Evolutionary conservation across 2,888 invertebrate species (phyloP), one percentile per base, ranked within the genome.

Genomic region (Corythucha ciliata): DNA sequence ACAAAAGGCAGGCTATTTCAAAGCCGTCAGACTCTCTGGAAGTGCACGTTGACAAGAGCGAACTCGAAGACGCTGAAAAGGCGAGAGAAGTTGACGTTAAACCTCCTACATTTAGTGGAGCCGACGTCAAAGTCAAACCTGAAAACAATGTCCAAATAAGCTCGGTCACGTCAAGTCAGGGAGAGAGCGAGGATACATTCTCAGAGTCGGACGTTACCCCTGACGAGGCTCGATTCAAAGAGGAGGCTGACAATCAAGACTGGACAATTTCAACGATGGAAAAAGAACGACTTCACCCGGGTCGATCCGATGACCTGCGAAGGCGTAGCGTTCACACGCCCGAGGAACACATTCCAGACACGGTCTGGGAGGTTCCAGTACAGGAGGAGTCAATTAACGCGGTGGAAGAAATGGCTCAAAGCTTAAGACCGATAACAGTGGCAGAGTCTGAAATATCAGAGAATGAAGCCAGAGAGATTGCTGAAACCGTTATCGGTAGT

Each of bases 151-250:
- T 39, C 4, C 55, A 55, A 42, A 40, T 55, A 8, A 49, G 50
- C 16, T 57, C 57, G 8, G 42, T 54, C 12, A 52, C 55, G 44
- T 73, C 73, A 59, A 75, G 74, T 62, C 67, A 72, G 46, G 73
- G 73, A 45, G 73, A 73, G 45, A 74, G 74, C 63, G 74, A 74
- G 64, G 75, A 75, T 57, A 74, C 74, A 18, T 74, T 74, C 57
- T 75, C 74, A 2, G 75, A 75, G 61, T 74, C 74, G 5, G 75
- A 75, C 66, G 64, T 68, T 33, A 73, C 72, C 14, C 73, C 74
- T 20, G 74, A 74, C 58, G 63, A 64, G 33, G 57, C 51, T 4
- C 60, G 70, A 39, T 69, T 68, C 24, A 69, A 69, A 61, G 69
- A 70, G 55, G 50, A 53, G 50, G 48, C 55, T 21, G 53, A 49